Percentiles rank a stretch among this genome's conserved stretches.
These are phyloP conservation scores for Harpalus rufipes DNA, from an alignment of 2,888 invertebrate genomes.

Conservation along the genomic window DNA sequence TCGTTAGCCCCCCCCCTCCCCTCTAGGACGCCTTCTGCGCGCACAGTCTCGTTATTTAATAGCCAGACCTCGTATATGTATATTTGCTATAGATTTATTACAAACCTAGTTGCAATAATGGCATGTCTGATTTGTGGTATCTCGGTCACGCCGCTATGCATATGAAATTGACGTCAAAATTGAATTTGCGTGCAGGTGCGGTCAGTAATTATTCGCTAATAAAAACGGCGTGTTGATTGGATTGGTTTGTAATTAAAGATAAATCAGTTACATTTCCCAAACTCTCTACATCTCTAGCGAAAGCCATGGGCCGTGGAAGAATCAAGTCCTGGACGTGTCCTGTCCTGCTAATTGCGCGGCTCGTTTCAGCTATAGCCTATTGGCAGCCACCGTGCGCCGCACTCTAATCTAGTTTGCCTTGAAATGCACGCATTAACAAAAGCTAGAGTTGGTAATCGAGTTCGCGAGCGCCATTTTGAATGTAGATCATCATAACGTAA, in stretches of 20 bases:
- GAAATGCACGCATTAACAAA: conserved; percentile 65
- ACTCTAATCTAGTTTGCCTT: conserved; percentile 59
- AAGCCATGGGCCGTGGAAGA: conserved; percentile 8
- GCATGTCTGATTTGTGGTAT: not conserved
- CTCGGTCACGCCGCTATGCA: not conserved
- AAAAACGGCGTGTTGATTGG: not conserved
- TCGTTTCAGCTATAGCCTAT: conserved; percentile 55
- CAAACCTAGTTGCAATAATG: not conserved
- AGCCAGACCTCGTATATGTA: too few species aligned
- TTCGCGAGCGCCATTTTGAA: conserved; percentile 59
- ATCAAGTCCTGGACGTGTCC: conserved; percentile 27
- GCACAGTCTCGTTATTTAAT: too few species aligned
- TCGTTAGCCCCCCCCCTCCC: too few species aligned
- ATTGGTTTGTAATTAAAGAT: conserved; percentile 28
- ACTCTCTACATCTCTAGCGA: not conserved
- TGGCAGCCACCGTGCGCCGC: conserved; percentile 3
- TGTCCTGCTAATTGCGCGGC: conserved; percentile 34
- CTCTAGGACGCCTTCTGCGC: too few species aligned
- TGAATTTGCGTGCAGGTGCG: not conserved
- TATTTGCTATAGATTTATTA: too few species aligned
- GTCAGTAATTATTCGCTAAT: not conserved
- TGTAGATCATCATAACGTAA: conserved; percentile 60
- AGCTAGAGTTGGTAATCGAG: conserved; percentile 63
- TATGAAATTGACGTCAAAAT: conserved; percentile 1
- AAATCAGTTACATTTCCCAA: conserved; percentile 9